Base-by-base conservation (phyloP, 1,140 invertebrate genomes). In the Stenopsyche tienmushanensis region DNA sequence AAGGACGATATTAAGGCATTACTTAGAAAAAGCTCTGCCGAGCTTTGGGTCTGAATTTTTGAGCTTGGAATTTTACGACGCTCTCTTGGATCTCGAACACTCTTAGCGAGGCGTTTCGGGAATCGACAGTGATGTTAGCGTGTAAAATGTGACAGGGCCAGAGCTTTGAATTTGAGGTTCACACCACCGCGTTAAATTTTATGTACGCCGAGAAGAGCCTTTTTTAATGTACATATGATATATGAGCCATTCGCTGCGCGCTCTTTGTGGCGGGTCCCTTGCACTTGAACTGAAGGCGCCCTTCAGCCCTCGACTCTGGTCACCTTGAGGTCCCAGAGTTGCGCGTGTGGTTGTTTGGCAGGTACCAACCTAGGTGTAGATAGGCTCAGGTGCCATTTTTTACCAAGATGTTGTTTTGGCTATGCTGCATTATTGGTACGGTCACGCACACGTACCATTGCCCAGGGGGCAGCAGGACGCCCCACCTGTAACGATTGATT, bases 351-450 rank as follows among this genome's bases (percentile, higher is more conserved):
- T 21, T 63, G 60, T 41, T 9, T 50, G 39, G 44, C 23, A 47
- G 60, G 26, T 17, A 53, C 55, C 10, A 23, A 52, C 45, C 34
- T 60, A 60, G 66, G 55, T 64, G 49, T 52, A 34, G 44, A 68
- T 69, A 63, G 67, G 55, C 44, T 66, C 67, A 53, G 60, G 68
- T 70, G 68, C 64, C 68, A 70, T 66, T 70, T 70, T 70, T 70
- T 66, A 53, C 39, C 39, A 17, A 26, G 1, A 42, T 17, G 21
- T 50, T 66, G 64, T 66, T 66, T 64, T 54, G 54, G 64, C 60
- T 66, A 64, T 63, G 58, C 59, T 69, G 67, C 67, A 69, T 62
- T 69, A 64, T 70, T 66, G 59, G 64, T 60, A 64, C n/a, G 44
- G 62, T 64, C 64, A 66, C 68, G 68, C 68, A 62, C 60, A 59